Evolutionary conservation across 2,113 vertebrate species (phyloP), one percentile per base, ranked within the genome.

Genomic region (Rynchops niger): DNA sequence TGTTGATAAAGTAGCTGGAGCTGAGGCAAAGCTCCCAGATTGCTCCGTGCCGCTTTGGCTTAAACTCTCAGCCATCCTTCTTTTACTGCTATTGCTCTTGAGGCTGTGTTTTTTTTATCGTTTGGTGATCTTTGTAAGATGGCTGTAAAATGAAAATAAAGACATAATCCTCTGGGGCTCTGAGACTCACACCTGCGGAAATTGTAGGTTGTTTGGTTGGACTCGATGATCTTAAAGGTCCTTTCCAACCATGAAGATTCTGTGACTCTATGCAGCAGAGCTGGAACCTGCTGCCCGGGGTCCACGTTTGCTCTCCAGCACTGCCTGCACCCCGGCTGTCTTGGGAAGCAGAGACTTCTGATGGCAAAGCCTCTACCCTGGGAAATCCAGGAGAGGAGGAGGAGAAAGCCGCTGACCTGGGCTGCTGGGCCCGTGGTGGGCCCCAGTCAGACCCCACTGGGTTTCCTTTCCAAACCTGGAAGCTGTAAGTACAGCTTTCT

Each of bases 391-490:
- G 50, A 16, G 15, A 34, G 26, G 20, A 42, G 29, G n/a, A 47
- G 40, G 18, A 23, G 23, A 42, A 62, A 32, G 25, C 7, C 1
- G 2, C 55, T 72, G 21, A 27, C 23, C 43, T 11, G 45, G 40
- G 56, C 25, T 21, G 3, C 30, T 5, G 30, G 30, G 5, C 5
- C 5, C 1, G 27, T 10, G 56, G 11, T 26, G 5, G n/a, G 23
- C 52, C 49, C 49, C 61, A 5, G 3, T 1, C 1, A 1, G 42
- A 25, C 22, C 36, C 42, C 25, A 3, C 12, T 1, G 11, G 59
- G 7, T 9, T 6, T n/a, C 40, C 55, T 40, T 76, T 49, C 43
- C 65, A 4, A 16, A 17, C 52, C 38, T 15, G 36, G 32, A 6
- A 18, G 26, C n/a, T 29, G 26, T 16, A 49, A 8, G 5, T 2